Conservation (phyloP, 2,888 invertebrate genomes). For the Drosophila meridionalis region DNA sequence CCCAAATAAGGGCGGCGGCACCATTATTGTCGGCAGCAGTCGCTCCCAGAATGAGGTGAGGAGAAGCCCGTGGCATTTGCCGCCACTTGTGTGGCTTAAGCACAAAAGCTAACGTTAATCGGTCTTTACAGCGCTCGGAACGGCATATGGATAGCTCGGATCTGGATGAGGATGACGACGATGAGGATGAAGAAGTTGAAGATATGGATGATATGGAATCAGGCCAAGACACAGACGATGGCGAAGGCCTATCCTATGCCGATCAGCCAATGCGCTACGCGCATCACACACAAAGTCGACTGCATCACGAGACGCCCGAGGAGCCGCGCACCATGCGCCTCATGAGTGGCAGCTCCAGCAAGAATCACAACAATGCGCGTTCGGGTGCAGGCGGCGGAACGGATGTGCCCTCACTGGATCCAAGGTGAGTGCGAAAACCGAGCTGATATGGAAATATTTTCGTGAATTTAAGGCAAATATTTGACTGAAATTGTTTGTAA, state of each 20-base stretch:
- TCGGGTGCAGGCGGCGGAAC: conserved; percentile 36
- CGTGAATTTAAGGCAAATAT: conserved; percentile 1
- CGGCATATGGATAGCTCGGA: conserved; percentile 75
- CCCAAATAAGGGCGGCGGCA: conserved; percentile 74
- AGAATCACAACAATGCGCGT: conserved; percentile 62
- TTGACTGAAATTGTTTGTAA: not conserved
- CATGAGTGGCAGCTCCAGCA: conserved; percentile 70
- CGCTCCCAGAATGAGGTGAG: conserved; percentile 72
- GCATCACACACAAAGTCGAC: conserved; percentile 81
- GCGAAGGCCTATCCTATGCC: conserved; percentile 80
- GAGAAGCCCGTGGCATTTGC: conserved; percentile 12
- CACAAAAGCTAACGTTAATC: conserved; percentile 11
- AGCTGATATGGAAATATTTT: not conserved
- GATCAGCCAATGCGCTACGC: conserved; percentile 83
- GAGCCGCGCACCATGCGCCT: conserved; percentile 83
- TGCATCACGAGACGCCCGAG: conserved; percentile 83
- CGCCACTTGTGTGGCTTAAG: conserved; percentile 8
- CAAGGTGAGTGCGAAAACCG: conserved; percentile 80
- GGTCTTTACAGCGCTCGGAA: conserved; percentile 61
- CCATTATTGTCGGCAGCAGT: conserved; percentile 82
- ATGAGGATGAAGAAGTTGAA: conserved; percentile 77
- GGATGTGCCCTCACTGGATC: conserved; percentile 82
- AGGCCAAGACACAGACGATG: conserved; percentile 75
- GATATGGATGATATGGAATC: conserved; percentile 77
- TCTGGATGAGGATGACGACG: conserved; percentile 72